Evolutionary conservation across 2,797 vertebrate genomes (phyloP).

Genomic region (Protonibea diacanthus): DNA sequence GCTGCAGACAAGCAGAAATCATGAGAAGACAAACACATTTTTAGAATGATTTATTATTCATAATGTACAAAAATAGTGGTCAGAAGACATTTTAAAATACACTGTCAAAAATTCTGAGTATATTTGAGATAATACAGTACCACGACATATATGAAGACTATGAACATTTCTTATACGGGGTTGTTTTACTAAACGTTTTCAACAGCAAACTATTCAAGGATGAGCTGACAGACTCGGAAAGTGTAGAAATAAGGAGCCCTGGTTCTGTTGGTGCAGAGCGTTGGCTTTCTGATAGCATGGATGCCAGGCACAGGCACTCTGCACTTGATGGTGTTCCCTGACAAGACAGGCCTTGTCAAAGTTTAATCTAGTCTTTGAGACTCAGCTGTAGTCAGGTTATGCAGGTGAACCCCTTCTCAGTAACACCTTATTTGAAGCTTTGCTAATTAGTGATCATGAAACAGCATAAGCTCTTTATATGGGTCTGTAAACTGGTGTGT

Average conservation of each 20-base stretch:
- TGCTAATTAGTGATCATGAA: background rate
- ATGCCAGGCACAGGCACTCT: conserved; percentile 19
- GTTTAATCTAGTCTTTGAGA: conserved; percentile 5
- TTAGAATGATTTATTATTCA: conserved; percentile 47
- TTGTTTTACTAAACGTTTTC: background rate
- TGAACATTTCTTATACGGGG: conserved; percentile 10
- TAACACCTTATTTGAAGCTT: background rate
- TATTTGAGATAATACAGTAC: conserved; percentile 49
- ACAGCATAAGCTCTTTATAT: background rate
- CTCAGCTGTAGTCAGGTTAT: background rate
- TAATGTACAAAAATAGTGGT: conserved; percentile 61
- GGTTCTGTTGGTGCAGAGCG: background rate
- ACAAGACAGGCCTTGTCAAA: conserved; percentile 4
- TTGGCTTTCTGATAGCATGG: conserved; percentile 27
- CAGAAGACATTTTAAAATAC: conserved; percentile 36
- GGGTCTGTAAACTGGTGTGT: conserved; percentile 1
- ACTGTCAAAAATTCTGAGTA: conserved; percentile 30
- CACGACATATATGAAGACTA: conserved; percentile 27
- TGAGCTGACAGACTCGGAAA: background rate
- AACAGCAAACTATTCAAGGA: background rate
- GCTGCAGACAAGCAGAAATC: too few relatives aligned
- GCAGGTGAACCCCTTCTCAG: background rate
- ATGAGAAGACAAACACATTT: background rate
- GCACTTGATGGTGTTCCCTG: conserved; percentile 20
- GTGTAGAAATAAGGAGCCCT: too few relatives aligned